A percentile compares a stretch with the other conserved stretches of the same genome.
Conservation (phyloP, 2,888 invertebrate genomes). For the Arctia plantaginis region DNA sequence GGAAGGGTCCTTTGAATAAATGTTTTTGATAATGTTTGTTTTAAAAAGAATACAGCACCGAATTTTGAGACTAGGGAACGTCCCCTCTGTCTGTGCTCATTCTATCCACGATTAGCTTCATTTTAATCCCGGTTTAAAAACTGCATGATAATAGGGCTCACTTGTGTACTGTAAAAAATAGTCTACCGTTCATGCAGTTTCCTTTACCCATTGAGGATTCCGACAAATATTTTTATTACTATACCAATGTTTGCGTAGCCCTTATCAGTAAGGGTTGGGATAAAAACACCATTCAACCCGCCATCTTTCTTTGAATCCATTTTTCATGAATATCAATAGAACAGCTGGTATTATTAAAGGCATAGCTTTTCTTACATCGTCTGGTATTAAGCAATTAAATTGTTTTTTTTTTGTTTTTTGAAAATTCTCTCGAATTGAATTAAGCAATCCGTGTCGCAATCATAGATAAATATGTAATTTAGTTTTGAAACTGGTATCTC, state of each 20-base stretch:
- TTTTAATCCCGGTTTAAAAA: constrained; percentile 82
- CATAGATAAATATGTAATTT: neutral
- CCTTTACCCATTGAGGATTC: constrained; percentile 74
- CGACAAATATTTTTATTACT: constrained; percentile 85
- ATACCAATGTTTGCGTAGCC: constrained; percentile 82
- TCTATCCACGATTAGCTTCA: constrained; percentile 75
- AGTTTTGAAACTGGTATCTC: neutral
- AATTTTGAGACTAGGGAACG: constrained; percentile 48
- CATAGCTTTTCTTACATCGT: constrained; percentile 61
- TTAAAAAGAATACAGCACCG: constrained; percentile 45
- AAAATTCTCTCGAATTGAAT: neutral
- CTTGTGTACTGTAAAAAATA: constrained; percentile 69
- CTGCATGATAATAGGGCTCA: constrained; percentile 77
- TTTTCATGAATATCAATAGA: constrained; percentile 75
- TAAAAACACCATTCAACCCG: constrained; percentile 73
- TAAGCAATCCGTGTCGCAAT: neutral
- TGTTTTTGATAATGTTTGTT: constrained; percentile 54
- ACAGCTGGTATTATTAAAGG: constrained; percentile 67
- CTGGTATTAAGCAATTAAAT: constrained; percentile 54
- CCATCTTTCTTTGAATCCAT: constrained; percentile 74
- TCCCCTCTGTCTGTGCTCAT: constrained; percentile 53
- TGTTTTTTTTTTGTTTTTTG: constrained; percentile 8
- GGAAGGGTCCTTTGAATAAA: constrained; percentile 42
- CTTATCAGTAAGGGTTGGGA: constrained; percentile 79
- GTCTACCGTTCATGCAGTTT: constrained; percentile 61